phyloP scores from a whole-genome alignment of 2,888 invertebrate species.

The Portevinia maculata region DNA sequence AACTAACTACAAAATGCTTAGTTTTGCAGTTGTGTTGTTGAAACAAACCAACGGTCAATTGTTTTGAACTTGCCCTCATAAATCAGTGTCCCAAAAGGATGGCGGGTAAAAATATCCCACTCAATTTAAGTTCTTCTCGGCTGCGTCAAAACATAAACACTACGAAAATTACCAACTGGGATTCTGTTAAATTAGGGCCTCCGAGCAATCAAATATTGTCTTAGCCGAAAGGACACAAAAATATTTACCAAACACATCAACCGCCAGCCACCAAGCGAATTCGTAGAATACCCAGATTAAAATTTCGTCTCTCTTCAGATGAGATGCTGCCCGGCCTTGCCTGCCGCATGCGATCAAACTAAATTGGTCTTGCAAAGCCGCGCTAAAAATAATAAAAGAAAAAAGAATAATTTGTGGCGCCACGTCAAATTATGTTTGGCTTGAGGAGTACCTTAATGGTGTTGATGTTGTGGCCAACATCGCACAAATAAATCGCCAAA shows the following conservation, averaged over 20 bases:
- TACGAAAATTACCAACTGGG: slow-evolving; percentile 52
- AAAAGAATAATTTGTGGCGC: slow-evolving; percentile 52
- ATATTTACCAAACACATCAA: slow-evolving; percentile 17
- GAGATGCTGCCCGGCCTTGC: slow-evolving; percentile 32
- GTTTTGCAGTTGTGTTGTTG: too few species aligned
- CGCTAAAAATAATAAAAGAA: slow-evolving; percentile 26
- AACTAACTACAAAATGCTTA: too few species aligned
- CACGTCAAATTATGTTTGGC: slow-evolving; percentile 55
- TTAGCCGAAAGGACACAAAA: slow-evolving; percentile 59
- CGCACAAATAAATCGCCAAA: slow-evolving; percentile 50
- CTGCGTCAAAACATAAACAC: slow-evolving; percentile 50
- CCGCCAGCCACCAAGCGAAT: slow-evolving; percentile 41
- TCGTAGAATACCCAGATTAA: slow-evolving; percentile 69
- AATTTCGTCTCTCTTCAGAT: slow-evolving; percentile 52
- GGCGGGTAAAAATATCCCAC: slow-evolving; percentile 11
- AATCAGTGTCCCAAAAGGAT: slow-evolving; percentile 44
- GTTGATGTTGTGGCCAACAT: slow-evolving; percentile 71
- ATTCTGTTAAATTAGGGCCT: slow-evolving; percentile 50
- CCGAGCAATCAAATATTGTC: slow-evolving; percentile 51
- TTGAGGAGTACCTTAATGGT: slow-evolving; percentile 52
- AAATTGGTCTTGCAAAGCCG: slow-evolving; percentile 29
- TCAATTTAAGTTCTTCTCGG: neutral
- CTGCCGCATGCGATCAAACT: slow-evolving; percentile 32
- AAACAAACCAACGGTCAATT: neutral
- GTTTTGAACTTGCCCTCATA: slow-evolving; percentile 21